Evolutionary conservation across 2,888 invertebrate genomes (phyloP).

Genomic region (Gibbula magus): DNA sequence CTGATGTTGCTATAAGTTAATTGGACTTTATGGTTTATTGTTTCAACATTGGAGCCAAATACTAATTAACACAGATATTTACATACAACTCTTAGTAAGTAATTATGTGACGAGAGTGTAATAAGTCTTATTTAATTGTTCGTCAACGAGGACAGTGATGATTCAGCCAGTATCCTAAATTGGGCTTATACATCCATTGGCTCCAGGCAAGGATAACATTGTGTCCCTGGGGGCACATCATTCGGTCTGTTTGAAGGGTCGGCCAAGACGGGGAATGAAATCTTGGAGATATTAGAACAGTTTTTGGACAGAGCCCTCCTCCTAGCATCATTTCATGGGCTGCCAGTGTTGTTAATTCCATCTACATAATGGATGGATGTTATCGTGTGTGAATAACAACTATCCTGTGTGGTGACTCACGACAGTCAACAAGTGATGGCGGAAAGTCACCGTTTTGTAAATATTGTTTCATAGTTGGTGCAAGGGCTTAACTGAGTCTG

Average conservation of each 20-base stretch:
- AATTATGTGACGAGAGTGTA: too few species aligned
- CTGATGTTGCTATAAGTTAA: too few species aligned
- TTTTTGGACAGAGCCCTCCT: not conserved
- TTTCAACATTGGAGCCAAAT: too few species aligned
- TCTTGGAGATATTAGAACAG: not conserved
- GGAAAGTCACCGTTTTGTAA: too few species aligned
- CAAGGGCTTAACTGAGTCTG: too few species aligned
- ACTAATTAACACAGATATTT: too few species aligned
- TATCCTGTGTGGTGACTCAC: not conserved
- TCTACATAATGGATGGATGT: conserved; percentile 5
- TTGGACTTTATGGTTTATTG: too few species aligned
- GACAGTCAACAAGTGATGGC: not conserved
- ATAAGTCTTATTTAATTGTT: too few species aligned
- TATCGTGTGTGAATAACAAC: conserved; percentile 2
- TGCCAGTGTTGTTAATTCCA: not conserved
- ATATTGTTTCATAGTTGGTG: too few species aligned
- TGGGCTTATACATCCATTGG: not conserved
- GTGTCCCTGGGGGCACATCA: not conserved
- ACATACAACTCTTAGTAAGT: too few species aligned
- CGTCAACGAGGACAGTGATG: not conserved
- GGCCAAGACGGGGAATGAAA: not conserved
- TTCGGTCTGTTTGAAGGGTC: not conserved
- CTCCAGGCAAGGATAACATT: not conserved
- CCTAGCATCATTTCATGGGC: not conserved
- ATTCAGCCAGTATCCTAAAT: not conserved